Base-by-base conservation (phyloP, 2,888 invertebrate species). In the Proisotoma minuta region DNA sequence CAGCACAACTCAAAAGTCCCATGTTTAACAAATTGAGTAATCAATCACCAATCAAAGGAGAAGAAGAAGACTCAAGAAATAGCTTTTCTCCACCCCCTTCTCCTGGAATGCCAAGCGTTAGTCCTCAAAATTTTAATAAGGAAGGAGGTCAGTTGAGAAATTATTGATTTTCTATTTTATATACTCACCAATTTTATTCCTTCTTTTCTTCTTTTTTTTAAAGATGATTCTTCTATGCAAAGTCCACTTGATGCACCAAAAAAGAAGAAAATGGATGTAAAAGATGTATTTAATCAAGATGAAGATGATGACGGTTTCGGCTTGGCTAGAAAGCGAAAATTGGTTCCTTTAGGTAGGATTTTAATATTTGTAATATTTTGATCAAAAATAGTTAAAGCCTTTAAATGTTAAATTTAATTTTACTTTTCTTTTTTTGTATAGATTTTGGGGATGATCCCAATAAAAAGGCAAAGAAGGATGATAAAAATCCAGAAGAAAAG, bases 401-500 rank as follows among this genome's bases (percentile, higher is more conserved):
- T n/a, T n/a, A n/a, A n/a, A n/a, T n/a, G n/a, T n/a, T 34, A 15
- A 43, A 18, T 43, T 43, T 29, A 18, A 29, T 26, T 5, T 22
- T 34, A 20, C 15, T 47, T 47, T 43, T 39, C 51, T 47, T 20
- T 22, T 28, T 53, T 60, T 59, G 70, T 76, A 24, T 67, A 84
- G 84, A 85, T 79, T 85, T 84, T 74, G 83, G 80, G 20, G 85
- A 85, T 73, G 85, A 85, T 59, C 48, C 60, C 1, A 69, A 66
- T 26, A 74, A 71, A 50, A 79, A 82, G 77, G 81, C 83, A 76
- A 62, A 60, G 56, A 82, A 87, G 76, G 85, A 87, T 77, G 82
- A 70, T 3, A 86, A 85, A 77, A 84, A 85, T 59, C 88, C 89
- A 64, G 97, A 99, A 78, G 99, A 99, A 79, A 98, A 98, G 79